Evolutionary conservation across 2,888 invertebrate species (phyloP).

Genomic region (Cephus nigrinus): DNA sequence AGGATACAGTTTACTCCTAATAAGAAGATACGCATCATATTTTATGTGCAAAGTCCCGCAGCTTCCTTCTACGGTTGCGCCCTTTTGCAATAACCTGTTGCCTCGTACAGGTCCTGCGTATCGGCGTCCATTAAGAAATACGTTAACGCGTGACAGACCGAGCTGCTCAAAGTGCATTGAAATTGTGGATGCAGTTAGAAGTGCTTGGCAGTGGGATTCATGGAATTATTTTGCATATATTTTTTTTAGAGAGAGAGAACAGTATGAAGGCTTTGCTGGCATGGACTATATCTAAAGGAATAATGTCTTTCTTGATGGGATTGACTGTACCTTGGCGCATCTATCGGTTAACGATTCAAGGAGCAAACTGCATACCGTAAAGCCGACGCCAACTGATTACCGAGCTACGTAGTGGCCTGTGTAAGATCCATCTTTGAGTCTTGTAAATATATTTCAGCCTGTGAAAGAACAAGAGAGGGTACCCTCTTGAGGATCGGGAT

Average conservation of each 20-base stretch:
- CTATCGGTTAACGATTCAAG: slow-evolving; percentile 5
- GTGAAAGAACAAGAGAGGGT: neutral
- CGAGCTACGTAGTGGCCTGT: neutral
- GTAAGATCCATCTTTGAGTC: neutral
- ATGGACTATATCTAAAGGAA: neutral
- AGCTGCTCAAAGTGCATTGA: neutral
- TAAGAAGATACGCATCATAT: slow-evolving; percentile 61
- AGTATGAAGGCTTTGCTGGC: neutral
- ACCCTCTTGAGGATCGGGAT: slow-evolving; percentile 33
- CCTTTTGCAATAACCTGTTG: slow-evolving; percentile 34
- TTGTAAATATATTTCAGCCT: neutral
- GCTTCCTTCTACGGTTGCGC: slow-evolving; percentile 15
- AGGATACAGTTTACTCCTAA: slow-evolving; percentile 62
- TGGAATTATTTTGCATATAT: neutral
- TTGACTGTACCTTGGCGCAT: neutral
- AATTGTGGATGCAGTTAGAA: neutral
- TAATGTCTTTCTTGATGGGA: neutral
- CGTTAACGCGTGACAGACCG: neutral
- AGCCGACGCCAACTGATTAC: slow-evolving; percentile 6
- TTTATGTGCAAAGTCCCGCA: slow-evolving; percentile 50
- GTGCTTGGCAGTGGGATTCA: neutral
- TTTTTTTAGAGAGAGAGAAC: neutral
- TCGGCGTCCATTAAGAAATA: neutral
- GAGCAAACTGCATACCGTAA: slow-evolving; percentile 8
- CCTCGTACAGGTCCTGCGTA: slow-evolving; percentile 16